Evolutionary conservation across 2,797 vertebrate genomes (phyloP).

Genomic region (Danionella dracula): DNA sequence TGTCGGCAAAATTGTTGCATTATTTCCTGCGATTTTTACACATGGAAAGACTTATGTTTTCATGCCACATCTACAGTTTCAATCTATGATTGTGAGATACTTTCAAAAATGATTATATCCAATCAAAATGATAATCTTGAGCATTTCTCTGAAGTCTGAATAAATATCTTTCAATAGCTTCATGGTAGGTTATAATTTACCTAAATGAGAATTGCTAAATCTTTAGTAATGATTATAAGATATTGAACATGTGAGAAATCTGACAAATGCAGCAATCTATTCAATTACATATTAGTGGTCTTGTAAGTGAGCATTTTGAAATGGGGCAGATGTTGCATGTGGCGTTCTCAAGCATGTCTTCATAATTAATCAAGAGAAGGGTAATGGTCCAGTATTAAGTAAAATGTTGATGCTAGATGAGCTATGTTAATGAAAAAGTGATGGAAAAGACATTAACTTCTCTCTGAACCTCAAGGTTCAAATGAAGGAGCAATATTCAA

Average conservation of each 20-base stretch:
- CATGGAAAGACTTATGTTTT: neutral
- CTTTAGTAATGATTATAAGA: neutral
- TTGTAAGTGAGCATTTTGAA: constrained; percentile 12
- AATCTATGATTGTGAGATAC: neutral
- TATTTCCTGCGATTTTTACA: neutral
- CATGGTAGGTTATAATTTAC: neutral
- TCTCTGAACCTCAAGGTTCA: constrained; percentile 21
- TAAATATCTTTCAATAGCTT: neutral
- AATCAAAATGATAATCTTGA: neutral
- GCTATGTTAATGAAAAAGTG: constrained; percentile 30
- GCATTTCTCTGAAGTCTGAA: neutral
- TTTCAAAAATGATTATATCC: neutral
- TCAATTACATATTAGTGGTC: neutral
- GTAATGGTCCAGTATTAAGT: constrained; percentile 24
- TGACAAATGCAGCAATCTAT: neutral
- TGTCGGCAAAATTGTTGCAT: neutral
- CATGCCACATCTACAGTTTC: neutral
- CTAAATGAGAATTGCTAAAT: neutral
- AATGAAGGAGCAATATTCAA: constrained; percentile 11
- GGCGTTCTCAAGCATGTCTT: constrained; percentile 3
- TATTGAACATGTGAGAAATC: neutral
- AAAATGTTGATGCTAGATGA: constrained; percentile 19
- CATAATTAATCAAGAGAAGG: constrained; percentile 26
- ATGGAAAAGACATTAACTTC: constrained; percentile 26
- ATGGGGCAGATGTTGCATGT: neutral